Evolutionary conservation across 2,888 invertebrate species (phyloP), one percentile per base, ranked within the genome.

Genomic region (Marasmarcha lunaedactyla): DNA sequence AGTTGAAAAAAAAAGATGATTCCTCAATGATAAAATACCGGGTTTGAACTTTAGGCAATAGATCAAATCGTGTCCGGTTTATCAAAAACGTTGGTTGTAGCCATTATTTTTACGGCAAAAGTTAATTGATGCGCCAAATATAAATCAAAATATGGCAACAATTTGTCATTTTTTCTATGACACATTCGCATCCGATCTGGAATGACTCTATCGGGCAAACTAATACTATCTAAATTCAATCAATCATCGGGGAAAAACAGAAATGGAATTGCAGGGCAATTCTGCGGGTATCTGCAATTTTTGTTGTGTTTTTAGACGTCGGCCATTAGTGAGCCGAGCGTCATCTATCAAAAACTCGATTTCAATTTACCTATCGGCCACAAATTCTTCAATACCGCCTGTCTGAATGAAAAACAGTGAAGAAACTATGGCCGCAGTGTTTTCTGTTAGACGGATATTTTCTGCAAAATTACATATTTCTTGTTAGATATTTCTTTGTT

Each of bases 311-410:
- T 20, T 20, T 20, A 7, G 3, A 20, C 6, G 30, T 9, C 30
- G 30, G 47, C 71, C 71, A 71, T 72, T 71, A 70, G 49, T 49
- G 42, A 63, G 56, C 57, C 39, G 51, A 50, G 53, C 39, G 57
- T 59, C 69, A 78, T 77, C 74, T 68, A 76, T 78, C 77, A 74
- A 69, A 69, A 56, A 60, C 64, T 65, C 74, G 63, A 71, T 72
- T 70, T 71, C 78, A 79, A 77, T 78, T 79, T 77, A 76, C 78
- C 76, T 69, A 63, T 65, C 69, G 61, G 62, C 74, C 74, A 76
- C 77, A 76, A 76, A 77, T 77, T 72, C 77, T 70, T 74, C 70
- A 71, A 70, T 70, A 66, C 67, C 63, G 66, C 34, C 66, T 67
- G 66, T 57, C 64, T 61, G 55, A 56, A 60, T 20, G 20, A 20